Evolutionary conservation across 1,140 invertebrate genomes (phyloP).

Genomic region (Schlechtendalia chinensis): DNA sequence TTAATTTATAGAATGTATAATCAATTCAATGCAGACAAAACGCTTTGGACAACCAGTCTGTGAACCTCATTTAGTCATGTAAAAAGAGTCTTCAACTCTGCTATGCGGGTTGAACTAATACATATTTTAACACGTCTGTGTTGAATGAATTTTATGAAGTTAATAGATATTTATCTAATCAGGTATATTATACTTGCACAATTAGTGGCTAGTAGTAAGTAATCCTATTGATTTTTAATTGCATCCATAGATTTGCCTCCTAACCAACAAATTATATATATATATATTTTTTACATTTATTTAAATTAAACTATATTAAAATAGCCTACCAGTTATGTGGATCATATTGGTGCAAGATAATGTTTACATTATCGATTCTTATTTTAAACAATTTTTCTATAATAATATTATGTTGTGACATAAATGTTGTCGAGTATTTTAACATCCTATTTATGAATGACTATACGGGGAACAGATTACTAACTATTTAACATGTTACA

Average conservation of each 20-base stretch:
- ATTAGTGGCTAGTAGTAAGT: slow-evolving; percentile 31
- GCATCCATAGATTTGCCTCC: slow-evolving; percentile 21
- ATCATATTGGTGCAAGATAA: not conserved
- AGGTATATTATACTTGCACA: slow-evolving; percentile 23
- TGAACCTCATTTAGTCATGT: slow-evolving; percentile 35
- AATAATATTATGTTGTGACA: not conserved
- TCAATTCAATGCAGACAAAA: slow-evolving; percentile 14
- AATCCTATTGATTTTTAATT: slow-evolving; percentile 42
- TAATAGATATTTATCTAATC: slow-evolving; percentile 36
- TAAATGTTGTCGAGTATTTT: not conserved
- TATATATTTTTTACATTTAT: slow-evolving; percentile 15
- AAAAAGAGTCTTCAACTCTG: slow-evolving; percentile 8
- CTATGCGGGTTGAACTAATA: not conserved
- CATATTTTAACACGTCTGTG: slow-evolving; percentile 4
- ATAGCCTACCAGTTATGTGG: not conserved
- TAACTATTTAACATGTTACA: not conserved
- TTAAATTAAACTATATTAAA: not conserved
- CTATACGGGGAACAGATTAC: slow-evolving; percentile 28
- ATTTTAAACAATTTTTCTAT: not conserved
- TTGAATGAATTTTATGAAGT: slow-evolving; percentile 27
- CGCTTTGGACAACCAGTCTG: slow-evolving; percentile 18
- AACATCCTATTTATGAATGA: slow-evolving; percentile 12
- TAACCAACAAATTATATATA: slow-evolving; percentile 11
- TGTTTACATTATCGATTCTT: not conserved
- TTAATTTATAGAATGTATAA: slow-evolving; percentile 22